phyloP scores from a whole-genome alignment of 2,888 invertebrate genomes.

The Stomorhina lunata region DNA sequence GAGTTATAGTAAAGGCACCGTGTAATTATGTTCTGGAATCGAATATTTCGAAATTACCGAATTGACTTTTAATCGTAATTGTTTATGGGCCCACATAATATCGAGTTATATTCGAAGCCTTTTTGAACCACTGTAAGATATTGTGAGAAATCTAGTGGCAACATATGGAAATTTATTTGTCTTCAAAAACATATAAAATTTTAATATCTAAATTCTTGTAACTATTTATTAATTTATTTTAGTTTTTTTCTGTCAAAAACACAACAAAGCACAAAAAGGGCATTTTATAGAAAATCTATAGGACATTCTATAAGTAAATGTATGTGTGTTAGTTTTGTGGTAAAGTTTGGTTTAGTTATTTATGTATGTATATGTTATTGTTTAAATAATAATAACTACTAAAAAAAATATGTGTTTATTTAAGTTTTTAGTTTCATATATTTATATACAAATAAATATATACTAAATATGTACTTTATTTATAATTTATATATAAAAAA shows the following conservation, averaged over 20 bases:
- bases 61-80: no score
- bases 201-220: not conserved
- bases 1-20: no score
- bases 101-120: no score
- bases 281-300: not conserved
- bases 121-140: no score
- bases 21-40: no score
- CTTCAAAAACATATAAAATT: no score
- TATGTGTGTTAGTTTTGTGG: not conserved
- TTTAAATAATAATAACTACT: not conserved
- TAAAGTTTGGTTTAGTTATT: not conserved
- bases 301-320: not conserved
- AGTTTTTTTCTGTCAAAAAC: no score
- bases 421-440: not conserved
- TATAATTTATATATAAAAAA: no score
- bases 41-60: no score
- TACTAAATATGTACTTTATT: conserved; percentile 4
- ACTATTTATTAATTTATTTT: not conserved
- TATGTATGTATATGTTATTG: conserved; percentile 21
- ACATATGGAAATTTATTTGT: no score
- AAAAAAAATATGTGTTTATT: not conserved
- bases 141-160: no score
- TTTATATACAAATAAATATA: not conserved
- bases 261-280: not conserved
- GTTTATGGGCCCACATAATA: no score